Evolutionary conservation across 2,113 vertebrate genomes (phyloP), one percentile per base, ranked within the genome.

Genomic region (Esox niger): DNA sequence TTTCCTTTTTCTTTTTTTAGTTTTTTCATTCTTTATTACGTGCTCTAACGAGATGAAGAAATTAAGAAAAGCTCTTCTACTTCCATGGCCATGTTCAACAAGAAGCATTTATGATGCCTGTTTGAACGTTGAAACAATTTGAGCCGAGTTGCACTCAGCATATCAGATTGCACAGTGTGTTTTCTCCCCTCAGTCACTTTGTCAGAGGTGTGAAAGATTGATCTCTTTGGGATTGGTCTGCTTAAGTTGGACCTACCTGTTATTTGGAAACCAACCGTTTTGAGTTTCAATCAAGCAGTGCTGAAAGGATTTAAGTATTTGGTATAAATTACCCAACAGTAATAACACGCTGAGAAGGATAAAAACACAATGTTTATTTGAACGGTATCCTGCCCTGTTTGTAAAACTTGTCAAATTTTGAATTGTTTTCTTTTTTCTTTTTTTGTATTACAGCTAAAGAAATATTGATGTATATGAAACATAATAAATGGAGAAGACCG

Each of bases 331-430:
- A 74, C 77, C 83, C 90, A 81, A 90, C 91, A 90, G 91, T 90
- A 92, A 76, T 83, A 84, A 79, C 76, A 71, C 90, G 93, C 91
- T 43, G 35, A 10, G 4, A 52, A 21, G 87, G 84, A 93, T 89
- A 89, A 78, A 87, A 75, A 88, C 89, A 87, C 89, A 84, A 88
- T 93, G 89, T 92, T 91, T 90, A 90, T 95, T 91, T 92, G 91
- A n/a, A 95, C 94, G 93, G 90, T 94, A 93, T 95, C 94, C 93
- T 95, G 93, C 93, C 95, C 93, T 93, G 93, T 99, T 98, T 98
- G 94, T 96, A 95, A 95, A 95, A 93, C 92, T 68, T 82, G 83
- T 90, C 75, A 61, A 27, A 82, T 85, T 88, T 89, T 73, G 68
- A 86, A 74, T 85, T 74, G 60, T 78, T 64, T 29, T 84, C 82